Evolutionary conservation across 2,113 vertebrate species (phyloP).

Genomic region (Clarias magur): DNA sequence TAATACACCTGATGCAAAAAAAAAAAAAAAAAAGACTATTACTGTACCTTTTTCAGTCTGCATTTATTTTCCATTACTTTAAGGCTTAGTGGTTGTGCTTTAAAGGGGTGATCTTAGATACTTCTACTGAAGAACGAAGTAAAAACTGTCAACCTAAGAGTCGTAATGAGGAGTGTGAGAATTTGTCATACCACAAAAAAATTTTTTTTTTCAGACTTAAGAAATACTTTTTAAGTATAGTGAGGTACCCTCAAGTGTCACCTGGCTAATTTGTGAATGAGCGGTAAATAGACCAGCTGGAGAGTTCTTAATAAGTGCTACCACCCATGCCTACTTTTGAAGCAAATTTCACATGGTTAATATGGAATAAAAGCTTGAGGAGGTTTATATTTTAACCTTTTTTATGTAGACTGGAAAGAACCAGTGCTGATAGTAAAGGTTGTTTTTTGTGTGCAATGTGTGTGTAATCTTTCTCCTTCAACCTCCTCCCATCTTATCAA

Average conservation of each 20-base stretch:
- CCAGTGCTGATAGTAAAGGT: neutral
- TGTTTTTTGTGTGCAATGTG: neutral
- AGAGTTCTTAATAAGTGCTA: neutral
- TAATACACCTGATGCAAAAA: neutral
- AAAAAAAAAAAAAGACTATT: neutral
- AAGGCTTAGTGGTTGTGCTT: neutral
- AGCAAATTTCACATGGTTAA: neutral
- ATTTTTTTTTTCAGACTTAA: neutral
- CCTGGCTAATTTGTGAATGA: neutral
- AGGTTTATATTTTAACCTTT: neutral
- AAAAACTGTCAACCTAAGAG: neutral
- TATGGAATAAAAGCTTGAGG: neutral
- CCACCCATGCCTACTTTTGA: neutral
- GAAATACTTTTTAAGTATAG: neutral
- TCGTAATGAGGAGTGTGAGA: neutral
- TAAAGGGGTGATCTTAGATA: neutral
- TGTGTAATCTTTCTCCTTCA: constrained; percentile 72
- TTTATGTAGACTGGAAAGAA: neutral
- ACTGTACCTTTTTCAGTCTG: neutral
- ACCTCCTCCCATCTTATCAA: constrained; percentile 76
- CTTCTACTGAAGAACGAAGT: neutral
- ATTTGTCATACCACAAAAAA: too few relatives aligned
- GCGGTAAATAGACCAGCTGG: neutral
- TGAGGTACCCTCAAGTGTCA: neutral
- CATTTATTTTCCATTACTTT: neutral